Conservation (phyloP, 2,113 vertebrate species). For the Hemiprocne comata region DNA sequence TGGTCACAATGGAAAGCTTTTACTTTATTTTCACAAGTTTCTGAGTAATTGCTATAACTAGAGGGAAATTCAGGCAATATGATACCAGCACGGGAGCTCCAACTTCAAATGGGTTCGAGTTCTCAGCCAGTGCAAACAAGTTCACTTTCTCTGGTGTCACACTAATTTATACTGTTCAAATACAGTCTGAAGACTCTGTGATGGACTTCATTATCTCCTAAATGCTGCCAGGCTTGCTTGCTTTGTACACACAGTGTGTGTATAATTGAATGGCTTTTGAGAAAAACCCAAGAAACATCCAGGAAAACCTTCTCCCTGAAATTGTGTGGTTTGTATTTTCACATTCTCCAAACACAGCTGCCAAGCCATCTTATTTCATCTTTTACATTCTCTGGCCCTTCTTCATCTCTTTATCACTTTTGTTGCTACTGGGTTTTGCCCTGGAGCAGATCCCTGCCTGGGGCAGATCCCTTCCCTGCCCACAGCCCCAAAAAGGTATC, state of each 20-base stretch:
- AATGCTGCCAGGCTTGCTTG: not conserved
- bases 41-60: not conserved
- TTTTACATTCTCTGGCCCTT: not conserved
- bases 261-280: not conserved
- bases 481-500: not conserved
- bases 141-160: not conserved
- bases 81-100: not conserved
- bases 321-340: not conserved
- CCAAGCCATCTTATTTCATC: not conserved
- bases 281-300: not conserved
- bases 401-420: not conserved
- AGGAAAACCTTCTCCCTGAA: not conserved
- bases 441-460: rapidly evolving
- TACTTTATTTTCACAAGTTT: not conserved
- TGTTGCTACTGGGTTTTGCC: no score
- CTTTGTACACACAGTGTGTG: not conserved
- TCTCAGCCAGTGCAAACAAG: not conserved
- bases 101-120: no score
- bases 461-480: not conserved
- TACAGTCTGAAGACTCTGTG: no score
- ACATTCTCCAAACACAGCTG: not conserved
- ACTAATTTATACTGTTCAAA: not conserved
- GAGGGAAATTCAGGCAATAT: not conserved
- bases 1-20: not conserved
- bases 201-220: not conserved